Conservation (phyloP, 2,888 invertebrate species). For the Drosophila paramelanica region DNA sequence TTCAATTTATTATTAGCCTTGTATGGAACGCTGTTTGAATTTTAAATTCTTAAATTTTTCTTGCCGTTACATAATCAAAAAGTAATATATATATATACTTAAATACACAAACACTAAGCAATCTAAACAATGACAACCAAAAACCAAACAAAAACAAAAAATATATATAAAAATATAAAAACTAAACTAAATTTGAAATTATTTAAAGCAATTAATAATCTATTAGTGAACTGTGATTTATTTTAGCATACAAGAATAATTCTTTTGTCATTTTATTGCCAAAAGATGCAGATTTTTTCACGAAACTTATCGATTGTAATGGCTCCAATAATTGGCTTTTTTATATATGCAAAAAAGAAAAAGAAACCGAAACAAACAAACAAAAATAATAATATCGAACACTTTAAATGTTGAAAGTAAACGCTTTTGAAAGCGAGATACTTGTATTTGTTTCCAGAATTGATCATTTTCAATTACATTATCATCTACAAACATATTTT, state of each 20-base stretch:
- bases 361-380: constrained; percentile 32
- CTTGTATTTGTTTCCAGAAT: constrained; percentile 70
- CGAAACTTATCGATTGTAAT: constrained; percentile 86
- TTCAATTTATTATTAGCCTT: constrained; percentile 59
- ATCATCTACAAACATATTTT: constrained; percentile 70
- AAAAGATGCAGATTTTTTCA: constrained; percentile 86
- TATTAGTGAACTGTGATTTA: constrained; percentile 78
- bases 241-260: constrained; percentile 83
- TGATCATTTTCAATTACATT: constrained; percentile 73
- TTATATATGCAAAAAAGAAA: constrained; percentile 64
- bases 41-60: constrained; percentile 26
- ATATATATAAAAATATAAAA: constrained; percentile 29
- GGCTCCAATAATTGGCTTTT: constrained; percentile 85
- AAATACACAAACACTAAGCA: constrained; percentile 48
- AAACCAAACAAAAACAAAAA: constrained; percentile 49
- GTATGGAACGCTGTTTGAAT: constrained; percentile 67
- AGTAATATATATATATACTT: constrained; percentile 82
- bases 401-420: constrained; percentile 52
- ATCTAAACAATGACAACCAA: constrained; percentile 61
- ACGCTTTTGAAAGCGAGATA: constrained; percentile 48
- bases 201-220: constrained; percentile 53
- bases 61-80: constrained; percentile 83
- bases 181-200: constrained; percentile 42
- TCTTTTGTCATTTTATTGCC: constrained; percentile 85
- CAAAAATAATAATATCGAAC: constrained; percentile 37